Evolutionary conservation across 2,888 invertebrate genomes (phyloP), one percentile per base, ranked within the genome.

Genomic region (Lissonota sp.): DNA sequence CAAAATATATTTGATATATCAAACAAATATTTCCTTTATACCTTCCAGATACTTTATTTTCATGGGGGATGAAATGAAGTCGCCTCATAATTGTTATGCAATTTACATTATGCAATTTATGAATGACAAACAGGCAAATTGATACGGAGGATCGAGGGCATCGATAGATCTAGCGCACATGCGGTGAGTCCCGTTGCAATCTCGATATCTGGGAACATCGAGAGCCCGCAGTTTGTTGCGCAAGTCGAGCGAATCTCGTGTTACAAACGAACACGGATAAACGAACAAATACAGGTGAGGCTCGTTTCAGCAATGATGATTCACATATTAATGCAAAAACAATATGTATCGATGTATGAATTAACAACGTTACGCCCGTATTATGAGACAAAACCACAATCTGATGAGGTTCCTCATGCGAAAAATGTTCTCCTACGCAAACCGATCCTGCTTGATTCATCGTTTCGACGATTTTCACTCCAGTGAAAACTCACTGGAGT

Each of bases 181-280:
- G 88, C 82, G 88, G 88, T 87, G 82, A 84, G 82, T 46, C 67
- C 44, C 42, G 64, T 40, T 66, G 81, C 66, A 71, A 74, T 67
- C 74, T 71, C 78, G 74, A 55, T 67, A 79, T 79, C 75, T 42
- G 55, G 8, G 67, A 81, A 74, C 70, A 53, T 66, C 71, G 71
- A 57, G 60, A 66, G 66, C 42, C 26, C 46, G 57, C 53, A 40
- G 6, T 81, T 87, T 37, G 51, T 75, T 90, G 86, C 87, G 88
- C 86, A 90, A 90, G 83, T 80, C 79, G 75, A 87, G 86, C 86
- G 84, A 85, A 87, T 89, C 89, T 90, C 90, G 84, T 80, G 84
- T 90, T 90, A 90, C 90, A 84, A 76, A 66, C 53, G 79, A 81
- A 67, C 64, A 66, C 12, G 42, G 10, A 12, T 46, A 67, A 69